A percentile compares a stretch with the other conserved stretches of the same genome.
phyloP scores from a whole-genome alignment of 2,888 invertebrate species.

The Drosophila lutescens region DNA sequence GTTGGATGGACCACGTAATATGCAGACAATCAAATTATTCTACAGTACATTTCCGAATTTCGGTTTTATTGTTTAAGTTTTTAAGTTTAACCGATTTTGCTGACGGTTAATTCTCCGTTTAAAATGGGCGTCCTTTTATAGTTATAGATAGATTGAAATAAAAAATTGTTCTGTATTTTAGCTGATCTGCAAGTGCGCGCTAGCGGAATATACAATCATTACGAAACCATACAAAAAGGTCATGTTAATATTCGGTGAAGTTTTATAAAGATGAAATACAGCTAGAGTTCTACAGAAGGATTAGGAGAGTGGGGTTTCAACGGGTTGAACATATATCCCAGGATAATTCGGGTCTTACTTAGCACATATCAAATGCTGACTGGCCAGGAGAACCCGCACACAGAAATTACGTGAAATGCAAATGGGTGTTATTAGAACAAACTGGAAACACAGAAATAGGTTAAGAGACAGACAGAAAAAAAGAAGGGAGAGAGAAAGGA shows the following conservation, averaged over 20 bases:
- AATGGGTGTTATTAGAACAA: conserved; percentile 21
- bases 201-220: conserved; percentile 19
- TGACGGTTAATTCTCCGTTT: no score
- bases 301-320: not conserved
- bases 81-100: no score
- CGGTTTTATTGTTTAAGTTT: no score
- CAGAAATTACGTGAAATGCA: conserved; percentile 22
- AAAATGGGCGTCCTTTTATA: no score
- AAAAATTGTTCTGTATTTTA: no score
- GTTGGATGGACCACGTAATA: not conserved
- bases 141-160: no score
- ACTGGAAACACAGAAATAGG: conserved; percentile 30
- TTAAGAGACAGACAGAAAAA: conserved; percentile 18
- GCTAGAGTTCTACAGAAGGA: conserved; percentile 2
- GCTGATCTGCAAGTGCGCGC: conserved; percentile 55
- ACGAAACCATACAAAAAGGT: not conserved
- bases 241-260: conserved; percentile 5
- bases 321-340: not conserved
- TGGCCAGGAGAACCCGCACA: conserved; percentile 62
- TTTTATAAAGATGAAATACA: conserved; percentile 1
- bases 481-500: not conserved
- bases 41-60: no score
- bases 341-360: conserved; percentile 15
- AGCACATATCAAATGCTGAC: conserved; percentile 81
- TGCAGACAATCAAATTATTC: no score